These are phyloP conservation scores for Scaeva pyrastri DNA, from an alignment of 2,888 invertebrate genomes.

Conservation along the genomic window DNA sequence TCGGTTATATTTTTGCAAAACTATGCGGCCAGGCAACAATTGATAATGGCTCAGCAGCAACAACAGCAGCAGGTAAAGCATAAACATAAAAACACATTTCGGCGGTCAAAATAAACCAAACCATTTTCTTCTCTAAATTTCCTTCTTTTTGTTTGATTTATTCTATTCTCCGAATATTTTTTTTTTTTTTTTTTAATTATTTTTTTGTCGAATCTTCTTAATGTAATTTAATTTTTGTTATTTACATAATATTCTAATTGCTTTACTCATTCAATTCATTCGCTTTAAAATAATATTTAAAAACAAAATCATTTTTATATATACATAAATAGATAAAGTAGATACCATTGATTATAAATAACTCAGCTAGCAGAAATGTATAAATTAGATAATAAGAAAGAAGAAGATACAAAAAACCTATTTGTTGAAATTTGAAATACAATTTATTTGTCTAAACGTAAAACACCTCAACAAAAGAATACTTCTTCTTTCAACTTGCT, in stretches of 20 bases:
- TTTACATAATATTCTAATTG: constrained; percentile 51
- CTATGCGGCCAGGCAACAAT: constrained; percentile 85
- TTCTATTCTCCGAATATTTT: constrained; percentile 27
- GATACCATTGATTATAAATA: constrained; percentile 11
- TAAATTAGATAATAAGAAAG: constrained; percentile 13
- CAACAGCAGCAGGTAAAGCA: constrained; percentile 81
- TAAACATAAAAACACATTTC: constrained; percentile 76
- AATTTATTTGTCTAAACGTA: too few species aligned
- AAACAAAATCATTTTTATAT: not conserved
- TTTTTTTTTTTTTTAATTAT: constrained; percentile 35
- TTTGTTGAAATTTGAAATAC: not conserved
- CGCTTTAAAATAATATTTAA: constrained; percentile 42
- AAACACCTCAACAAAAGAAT: not conserved
- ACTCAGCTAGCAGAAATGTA: not conserved
- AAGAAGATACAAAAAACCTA: not conserved
- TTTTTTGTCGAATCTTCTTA: constrained; percentile 27
- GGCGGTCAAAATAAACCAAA: constrained; percentile 77
- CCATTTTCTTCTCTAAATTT: constrained; percentile 74
- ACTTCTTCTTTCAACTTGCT: constrained; percentile 16
- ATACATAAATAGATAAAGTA: constrained; percentile 9
- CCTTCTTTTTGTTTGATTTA: constrained; percentile 39
- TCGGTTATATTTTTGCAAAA: constrained; percentile 92
- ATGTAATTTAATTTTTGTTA: constrained; percentile 31
- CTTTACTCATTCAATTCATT: constrained; percentile 62
- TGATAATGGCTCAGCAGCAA: constrained; percentile 81